phyloP scores from a whole-genome alignment of 1,140 invertebrate species.

The Helicoverpa armigera region DNA sequence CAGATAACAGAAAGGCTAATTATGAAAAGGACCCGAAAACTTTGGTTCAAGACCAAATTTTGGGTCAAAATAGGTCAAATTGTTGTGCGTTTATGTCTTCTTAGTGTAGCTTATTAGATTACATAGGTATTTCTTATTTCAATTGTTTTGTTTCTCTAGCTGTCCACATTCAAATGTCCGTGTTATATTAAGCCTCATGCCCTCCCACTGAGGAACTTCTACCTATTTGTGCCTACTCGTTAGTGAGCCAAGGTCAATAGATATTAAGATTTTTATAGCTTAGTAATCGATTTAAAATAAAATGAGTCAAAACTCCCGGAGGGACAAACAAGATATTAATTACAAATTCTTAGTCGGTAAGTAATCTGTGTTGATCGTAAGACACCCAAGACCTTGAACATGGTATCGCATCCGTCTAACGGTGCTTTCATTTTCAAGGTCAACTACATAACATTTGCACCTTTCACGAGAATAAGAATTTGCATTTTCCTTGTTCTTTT shows the following conservation, averaged over 20 bases:
- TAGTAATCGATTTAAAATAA: not conserved
- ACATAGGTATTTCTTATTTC: slow-evolving; percentile 4
- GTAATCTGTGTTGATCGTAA: not conserved
- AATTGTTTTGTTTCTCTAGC: not conserved
- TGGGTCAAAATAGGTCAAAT: too few relatives aligned
- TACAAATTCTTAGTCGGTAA: too few relatives aligned
- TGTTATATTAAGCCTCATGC: slow-evolving; percentile 25
- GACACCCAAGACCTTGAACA: not conserved
- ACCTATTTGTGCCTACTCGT: slow-evolving; percentile 15
- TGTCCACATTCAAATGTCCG: slow-evolving; percentile 12
- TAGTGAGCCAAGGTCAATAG: slow-evolving; percentile 15
- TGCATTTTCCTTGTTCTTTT: not conserved
- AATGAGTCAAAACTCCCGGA: not conserved
- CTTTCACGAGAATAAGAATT: not conserved
- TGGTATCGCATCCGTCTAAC: slow-evolving; percentile 22
- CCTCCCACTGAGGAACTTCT: slow-evolving; percentile 22
- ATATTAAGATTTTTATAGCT: not conserved
- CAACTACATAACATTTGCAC: not conserved
- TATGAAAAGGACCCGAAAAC: too few relatives aligned
- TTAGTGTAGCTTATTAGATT: too few relatives aligned
- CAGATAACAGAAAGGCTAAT: too few relatives aligned
- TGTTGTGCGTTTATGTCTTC: too few relatives aligned
- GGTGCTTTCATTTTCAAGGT: slow-evolving; percentile 2
- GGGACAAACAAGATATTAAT: too few relatives aligned
- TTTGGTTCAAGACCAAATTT: too few relatives aligned